Conservation (phyloP, 2,113 vertebrate genomes). For the Albula goreensis region DNA sequence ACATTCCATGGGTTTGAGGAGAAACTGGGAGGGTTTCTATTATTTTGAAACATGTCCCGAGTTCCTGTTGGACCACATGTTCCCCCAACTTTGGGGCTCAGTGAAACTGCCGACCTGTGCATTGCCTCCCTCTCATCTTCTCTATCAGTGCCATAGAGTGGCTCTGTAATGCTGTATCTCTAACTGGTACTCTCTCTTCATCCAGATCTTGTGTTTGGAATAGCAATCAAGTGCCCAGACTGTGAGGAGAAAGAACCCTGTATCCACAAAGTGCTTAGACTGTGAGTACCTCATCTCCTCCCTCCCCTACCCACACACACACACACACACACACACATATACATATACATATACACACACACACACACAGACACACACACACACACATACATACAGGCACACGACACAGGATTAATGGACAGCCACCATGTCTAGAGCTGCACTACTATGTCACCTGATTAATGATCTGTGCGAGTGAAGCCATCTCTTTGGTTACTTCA, state of each 20-base stretch:
- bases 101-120: not conserved
- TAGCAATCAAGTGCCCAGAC: not conserved
- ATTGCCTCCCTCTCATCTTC: not conserved
- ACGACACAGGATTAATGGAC: not conserved
- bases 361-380: not conserved
- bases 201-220: slow-evolving; percentile 6
- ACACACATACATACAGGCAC: not conserved
- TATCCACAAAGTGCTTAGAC: not conserved
- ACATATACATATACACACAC: not conserved
- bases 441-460: not conserved
- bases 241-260: slow-evolving; percentile 3
- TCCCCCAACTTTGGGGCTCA: no score
- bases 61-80: no score
- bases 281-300: not conserved
- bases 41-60: no score
- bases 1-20: no score
- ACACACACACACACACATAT: not conserved
- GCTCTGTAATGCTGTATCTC: not conserved
- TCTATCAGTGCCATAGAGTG: not conserved
- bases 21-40: no score
- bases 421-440: not conserved
- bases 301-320: not conserved
- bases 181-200: slow-evolving; percentile 1
- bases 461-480: not conserved
- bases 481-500: not conserved